phyloP scores from a whole-genome alignment of 2,113 vertebrate genomes.

The Microcebus ravelobensis region DNA sequence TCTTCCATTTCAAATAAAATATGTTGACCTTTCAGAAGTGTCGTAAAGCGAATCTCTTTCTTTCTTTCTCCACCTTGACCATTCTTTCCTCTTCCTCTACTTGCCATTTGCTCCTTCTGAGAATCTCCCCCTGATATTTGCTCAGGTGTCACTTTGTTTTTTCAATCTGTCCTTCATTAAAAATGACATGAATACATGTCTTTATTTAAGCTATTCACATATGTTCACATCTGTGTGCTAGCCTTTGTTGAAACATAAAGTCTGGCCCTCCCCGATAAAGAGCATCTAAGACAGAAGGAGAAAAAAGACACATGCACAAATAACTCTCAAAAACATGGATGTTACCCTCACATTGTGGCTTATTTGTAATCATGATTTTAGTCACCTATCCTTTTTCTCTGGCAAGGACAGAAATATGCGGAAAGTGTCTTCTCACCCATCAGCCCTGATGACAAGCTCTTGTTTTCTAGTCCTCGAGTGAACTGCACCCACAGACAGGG shows the following conservation, averaged over 20 bases:
- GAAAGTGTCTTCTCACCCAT: not conserved
- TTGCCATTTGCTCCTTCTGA: not conserved
- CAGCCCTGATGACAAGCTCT: not conserved
- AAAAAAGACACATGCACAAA: not conserved
- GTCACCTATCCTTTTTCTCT: not conserved
- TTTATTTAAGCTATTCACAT: not conserved
- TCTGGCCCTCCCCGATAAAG: no score
- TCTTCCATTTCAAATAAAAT: not conserved
- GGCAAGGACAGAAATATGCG: not conserved
- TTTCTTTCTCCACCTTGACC: not conserved
- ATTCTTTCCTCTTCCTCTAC: not conserved
- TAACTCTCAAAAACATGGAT: fast-evolving
- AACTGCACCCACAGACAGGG: not conserved
- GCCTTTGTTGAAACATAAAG: not conserved
- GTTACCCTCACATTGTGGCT: not conserved
- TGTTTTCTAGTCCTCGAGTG: not conserved
- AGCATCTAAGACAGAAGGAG: not conserved
- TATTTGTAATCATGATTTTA: not conserved
- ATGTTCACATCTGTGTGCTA: not conserved
- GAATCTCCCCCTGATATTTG: not conserved
- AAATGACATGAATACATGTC: not conserved
- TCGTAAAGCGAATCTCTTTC: not conserved
- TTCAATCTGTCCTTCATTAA: not conserved
- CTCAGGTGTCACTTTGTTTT: not conserved
- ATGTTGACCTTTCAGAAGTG: not conserved